Percentiles rank a stretch among this genome's conserved stretches.
Evolutionary conservation across 2,888 invertebrate genomes (phyloP).

Genomic region (Petrophora chlorosata): DNA sequence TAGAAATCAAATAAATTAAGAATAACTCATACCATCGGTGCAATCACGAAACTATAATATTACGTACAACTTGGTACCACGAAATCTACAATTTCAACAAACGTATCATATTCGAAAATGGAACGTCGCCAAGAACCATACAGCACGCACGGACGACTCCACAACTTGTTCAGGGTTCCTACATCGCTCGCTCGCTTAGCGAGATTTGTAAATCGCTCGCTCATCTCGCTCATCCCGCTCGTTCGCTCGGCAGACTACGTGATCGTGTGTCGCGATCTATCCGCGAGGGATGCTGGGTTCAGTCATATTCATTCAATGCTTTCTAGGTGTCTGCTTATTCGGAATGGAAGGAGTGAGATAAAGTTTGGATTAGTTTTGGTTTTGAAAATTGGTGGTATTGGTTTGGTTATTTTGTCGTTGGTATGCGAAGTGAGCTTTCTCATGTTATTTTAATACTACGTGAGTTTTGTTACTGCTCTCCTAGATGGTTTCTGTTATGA

Average conservation of each 20-base stretch:
- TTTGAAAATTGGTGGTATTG: neutral
- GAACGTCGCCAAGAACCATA: conserved; percentile 35
- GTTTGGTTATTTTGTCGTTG: neutral
- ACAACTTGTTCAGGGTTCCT: conserved; percentile 24
- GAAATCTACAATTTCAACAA: neutral
- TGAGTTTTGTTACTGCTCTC: no score
- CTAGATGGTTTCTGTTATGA: no score
- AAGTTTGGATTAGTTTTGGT: conserved; percentile 10
- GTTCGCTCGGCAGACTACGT: conserved; percentile 44
- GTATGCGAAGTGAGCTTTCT: no score
- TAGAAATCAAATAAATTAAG: no score
- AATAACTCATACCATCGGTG: no score
- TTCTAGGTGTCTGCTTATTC: conserved; percentile 37
- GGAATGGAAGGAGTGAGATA: conserved; percentile 9
- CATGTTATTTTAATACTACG: no score
- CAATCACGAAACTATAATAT: no score
- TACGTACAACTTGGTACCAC: no score
- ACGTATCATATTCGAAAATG: neutral
- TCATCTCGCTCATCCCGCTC: neutral
- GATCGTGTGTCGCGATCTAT: conserved; percentile 49
- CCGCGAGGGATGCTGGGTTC: conserved; percentile 29
- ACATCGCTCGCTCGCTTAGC: conserved; percentile 42
- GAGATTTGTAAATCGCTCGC: no score
- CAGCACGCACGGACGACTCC: conserved; percentile 49
- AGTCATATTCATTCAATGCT: conserved; percentile 43